Conservation (phyloP, 2,113 vertebrate species). For the Cheilinus undulatus region DNA sequence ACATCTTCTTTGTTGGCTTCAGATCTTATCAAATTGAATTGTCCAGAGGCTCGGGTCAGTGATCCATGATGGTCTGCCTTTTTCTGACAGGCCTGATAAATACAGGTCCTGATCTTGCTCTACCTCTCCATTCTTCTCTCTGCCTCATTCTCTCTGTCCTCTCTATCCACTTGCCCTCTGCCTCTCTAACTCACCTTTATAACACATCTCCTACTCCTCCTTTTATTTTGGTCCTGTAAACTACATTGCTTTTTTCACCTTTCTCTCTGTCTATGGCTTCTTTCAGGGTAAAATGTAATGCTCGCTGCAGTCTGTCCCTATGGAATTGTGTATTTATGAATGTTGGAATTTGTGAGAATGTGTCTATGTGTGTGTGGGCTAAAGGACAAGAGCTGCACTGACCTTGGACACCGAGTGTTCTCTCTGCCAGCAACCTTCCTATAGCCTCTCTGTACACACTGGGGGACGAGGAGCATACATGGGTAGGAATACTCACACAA, state of each 20-base stretch:
- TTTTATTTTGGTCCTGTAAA: constrained; percentile 31
- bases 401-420: constrained; percentile 41
- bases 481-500: too few species aligned
- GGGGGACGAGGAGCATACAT: background rate
- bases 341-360: constrained; percentile 20
- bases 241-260: constrained; percentile 25
- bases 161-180: constrained; percentile 29
- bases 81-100: constrained; percentile 71
- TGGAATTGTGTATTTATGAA: constrained; percentile 3
- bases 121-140: constrained; percentile 22
- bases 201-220: constrained; percentile 3
- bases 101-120: constrained; percentile 64
- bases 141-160: background rate
- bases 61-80: constrained; percentile 62
- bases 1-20: constrained; percentile 51
- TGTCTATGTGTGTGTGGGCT: background rate
- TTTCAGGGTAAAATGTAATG: constrained; percentile 19
- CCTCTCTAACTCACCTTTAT: constrained; percentile 24
- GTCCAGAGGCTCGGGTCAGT: constrained; percentile 57
- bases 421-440: constrained; percentile 29
- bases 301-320: constrained; percentile 27
- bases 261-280: background rate
- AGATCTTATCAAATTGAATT: constrained; percentile 67
- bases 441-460: constrained; percentile 6
- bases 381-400: constrained; percentile 16